phyloP scores from a whole-genome alignment of 2,113 vertebrate species.

The Hydrolagus affinis region DNA sequence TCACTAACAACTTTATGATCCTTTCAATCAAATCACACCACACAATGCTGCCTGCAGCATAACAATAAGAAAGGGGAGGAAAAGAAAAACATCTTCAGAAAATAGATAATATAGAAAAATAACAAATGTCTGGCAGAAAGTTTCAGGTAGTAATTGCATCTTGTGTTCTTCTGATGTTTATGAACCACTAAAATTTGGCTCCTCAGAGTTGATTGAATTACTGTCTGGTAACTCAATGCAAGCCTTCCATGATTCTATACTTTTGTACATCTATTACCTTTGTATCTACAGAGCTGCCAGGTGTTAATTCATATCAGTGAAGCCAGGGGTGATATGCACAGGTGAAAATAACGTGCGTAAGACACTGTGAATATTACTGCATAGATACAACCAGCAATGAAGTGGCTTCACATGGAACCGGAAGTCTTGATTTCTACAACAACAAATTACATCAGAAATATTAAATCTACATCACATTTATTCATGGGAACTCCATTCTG shows the following conservation, averaged over 20 bases:
- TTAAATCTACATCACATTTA: too few species aligned
- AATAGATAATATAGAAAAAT: neutral
- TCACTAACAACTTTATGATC: neutral
- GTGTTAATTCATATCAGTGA: neutral
- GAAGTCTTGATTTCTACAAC: too few species aligned
- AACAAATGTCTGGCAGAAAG: neutral
- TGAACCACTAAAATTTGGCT: neutral
- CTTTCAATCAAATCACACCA: neutral
- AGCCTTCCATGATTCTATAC: neutral
- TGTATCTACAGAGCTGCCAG: neutral
- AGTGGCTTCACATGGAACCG: too few species aligned
- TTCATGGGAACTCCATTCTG: too few species aligned
- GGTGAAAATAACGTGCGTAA: neutral
- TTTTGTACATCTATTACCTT: neutral
- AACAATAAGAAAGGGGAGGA: neutral
- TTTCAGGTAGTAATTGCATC: neutral
- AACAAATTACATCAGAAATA: too few species aligned
- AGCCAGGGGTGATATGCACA: neutral
- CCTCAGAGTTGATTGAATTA: neutral
- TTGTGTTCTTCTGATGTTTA: neutral
- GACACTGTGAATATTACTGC: too few species aligned
- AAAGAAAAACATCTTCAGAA: neutral
- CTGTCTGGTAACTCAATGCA: neutral
- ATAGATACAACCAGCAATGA: too few species aligned
- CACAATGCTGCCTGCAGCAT: neutral